phyloP scores from a whole-genome alignment of 2,888 invertebrate genomes.

The Vanessa cardui region DNA sequence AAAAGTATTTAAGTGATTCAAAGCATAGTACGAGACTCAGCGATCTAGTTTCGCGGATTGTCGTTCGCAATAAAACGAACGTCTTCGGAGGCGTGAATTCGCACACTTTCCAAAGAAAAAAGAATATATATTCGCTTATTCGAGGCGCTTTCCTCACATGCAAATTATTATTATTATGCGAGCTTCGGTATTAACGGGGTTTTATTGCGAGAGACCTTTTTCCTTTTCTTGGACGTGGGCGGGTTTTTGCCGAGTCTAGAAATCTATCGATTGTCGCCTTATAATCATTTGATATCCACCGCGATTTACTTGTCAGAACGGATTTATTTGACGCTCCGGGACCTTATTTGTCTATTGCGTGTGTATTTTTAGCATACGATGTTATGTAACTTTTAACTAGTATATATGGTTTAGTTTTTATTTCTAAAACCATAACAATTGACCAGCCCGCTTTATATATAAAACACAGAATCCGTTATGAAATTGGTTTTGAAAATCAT shows the following conservation, averaged over 20 bases:
- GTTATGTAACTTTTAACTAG: background rate
- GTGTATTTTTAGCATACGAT: conserved; percentile 7
- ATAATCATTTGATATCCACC: conserved; percentile 40
- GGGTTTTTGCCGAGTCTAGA: conserved; percentile 22
- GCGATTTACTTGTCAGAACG: conserved; percentile 38
- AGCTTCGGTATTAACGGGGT: conserved; percentile 43
- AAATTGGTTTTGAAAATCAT: too few relatives aligned
- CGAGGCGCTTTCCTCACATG: conserved; percentile 44
- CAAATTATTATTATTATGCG: conserved; percentile 48
- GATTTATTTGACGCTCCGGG: conserved; percentile 38
- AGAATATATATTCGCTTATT: conserved; percentile 44
- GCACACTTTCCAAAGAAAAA: conserved; percentile 33
- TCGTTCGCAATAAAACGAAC: conserved; percentile 33
- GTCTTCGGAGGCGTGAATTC: conserved; percentile 36
- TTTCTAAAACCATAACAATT: background rate
- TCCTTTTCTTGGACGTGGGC: conserved; percentile 28
- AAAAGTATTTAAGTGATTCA: conserved; percentile 21
- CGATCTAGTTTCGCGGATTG: conserved; percentile 34
- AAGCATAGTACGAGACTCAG: conserved; percentile 16
- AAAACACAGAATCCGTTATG: too few relatives aligned
- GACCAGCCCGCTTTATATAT: too few relatives aligned
- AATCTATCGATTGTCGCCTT: conserved; percentile 37
- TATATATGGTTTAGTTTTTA: background rate
- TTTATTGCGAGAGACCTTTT: conserved; percentile 40
- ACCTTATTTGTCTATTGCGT: conserved; percentile 20